Percentiles rank a stretch among this genome's conserved stretches.
Evolutionary conservation across 2,888 invertebrate genomes (phyloP).

Genomic region (Villa cingulata): DNA sequence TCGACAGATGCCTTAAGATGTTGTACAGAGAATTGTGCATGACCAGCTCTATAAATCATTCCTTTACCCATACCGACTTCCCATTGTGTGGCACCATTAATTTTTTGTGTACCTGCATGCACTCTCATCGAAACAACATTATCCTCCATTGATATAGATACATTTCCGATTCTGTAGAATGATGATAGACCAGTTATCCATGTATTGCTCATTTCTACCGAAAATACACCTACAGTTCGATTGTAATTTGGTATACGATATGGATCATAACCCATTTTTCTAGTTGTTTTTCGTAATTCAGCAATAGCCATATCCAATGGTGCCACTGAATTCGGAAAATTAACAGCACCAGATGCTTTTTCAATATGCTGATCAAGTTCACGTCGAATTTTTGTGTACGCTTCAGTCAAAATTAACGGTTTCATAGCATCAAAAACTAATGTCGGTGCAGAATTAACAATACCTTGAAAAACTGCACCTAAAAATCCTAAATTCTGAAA

Average conservation of each 20-base stretch:
- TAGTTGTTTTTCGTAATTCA: conserved; percentile 56
- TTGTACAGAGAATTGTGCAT: conserved; percentile 64
- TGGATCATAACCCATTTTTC: conserved; percentile 54
- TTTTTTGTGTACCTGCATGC: conserved; percentile 65
- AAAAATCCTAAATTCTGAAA: conserved; percentile 69
- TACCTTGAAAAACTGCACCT: conserved; percentile 52
- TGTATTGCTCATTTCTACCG: conserved; percentile 55
- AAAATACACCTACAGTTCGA: conserved; percentile 54
- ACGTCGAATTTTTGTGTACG: conserved; percentile 56
- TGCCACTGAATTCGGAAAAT: conserved; percentile 72
- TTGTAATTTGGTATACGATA: conserved; percentile 59
- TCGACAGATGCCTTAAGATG: conserved; percentile 56
- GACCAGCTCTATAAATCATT: conserved; percentile 54
- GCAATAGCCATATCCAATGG: conserved; percentile 73
- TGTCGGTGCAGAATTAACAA: conserved; percentile 68
- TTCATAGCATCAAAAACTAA: conserved; percentile 78
- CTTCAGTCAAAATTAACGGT: conserved; percentile 65
- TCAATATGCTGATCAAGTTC: conserved; percentile 63
- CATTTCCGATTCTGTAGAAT: conserved; percentile 68
- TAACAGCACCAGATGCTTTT: conserved; percentile 51
- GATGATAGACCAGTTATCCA: conserved; percentile 68
- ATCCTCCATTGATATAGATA: conserved; percentile 57
- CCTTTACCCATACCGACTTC: conserved; percentile 55
- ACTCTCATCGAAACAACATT: conserved; percentile 45
- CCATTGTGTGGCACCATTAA: conserved; percentile 68